phyloP scores from a whole-genome alignment of 1,140 invertebrate species.

The Euglossa dilemma region DNA sequence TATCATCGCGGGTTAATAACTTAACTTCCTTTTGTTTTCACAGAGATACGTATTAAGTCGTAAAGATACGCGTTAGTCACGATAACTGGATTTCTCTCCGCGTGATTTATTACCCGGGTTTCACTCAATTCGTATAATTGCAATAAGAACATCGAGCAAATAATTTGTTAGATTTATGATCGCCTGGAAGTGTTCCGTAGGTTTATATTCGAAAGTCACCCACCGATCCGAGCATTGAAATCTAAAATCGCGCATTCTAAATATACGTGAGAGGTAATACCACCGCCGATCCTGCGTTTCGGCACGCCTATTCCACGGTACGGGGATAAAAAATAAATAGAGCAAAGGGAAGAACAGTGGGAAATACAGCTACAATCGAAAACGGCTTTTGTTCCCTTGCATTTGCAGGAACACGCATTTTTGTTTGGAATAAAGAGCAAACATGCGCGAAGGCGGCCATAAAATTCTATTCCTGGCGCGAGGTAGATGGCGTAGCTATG shows the following conservation, averaged over 20 bases:
- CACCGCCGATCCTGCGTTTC: not conserved
- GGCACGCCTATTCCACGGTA: no score
- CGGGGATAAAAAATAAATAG: not conserved
- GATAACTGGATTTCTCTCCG: not conserved
- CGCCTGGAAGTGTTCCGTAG: not conserved
- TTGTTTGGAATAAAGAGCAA: not conserved
- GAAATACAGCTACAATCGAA: conserved; percentile 8
- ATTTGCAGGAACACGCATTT: conserved; percentile 22
- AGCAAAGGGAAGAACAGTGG: conserved; percentile 18
- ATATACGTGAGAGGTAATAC: not conserved
- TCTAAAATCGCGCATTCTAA: not conserved
- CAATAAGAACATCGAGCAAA: not conserved
- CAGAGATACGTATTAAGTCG: no score
- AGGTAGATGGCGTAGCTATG: not conserved
- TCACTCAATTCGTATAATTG: not conserved
- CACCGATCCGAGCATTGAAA: not conserved
- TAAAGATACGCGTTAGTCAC: not conserved
- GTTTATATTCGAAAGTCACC: no score
- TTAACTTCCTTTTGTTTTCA: not conserved
- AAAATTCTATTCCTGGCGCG: conserved; percentile 30
- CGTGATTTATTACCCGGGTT: conserved; percentile 2
- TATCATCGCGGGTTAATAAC: no score
- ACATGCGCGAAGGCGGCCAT: conserved; percentile 1
- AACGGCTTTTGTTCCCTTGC: conserved; percentile 20
- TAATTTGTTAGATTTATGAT: not conserved